Evolutionary conservation across 2,113 vertebrate species (phyloP).

Genomic region (Ptilorrhoa leucosticta): DNA sequence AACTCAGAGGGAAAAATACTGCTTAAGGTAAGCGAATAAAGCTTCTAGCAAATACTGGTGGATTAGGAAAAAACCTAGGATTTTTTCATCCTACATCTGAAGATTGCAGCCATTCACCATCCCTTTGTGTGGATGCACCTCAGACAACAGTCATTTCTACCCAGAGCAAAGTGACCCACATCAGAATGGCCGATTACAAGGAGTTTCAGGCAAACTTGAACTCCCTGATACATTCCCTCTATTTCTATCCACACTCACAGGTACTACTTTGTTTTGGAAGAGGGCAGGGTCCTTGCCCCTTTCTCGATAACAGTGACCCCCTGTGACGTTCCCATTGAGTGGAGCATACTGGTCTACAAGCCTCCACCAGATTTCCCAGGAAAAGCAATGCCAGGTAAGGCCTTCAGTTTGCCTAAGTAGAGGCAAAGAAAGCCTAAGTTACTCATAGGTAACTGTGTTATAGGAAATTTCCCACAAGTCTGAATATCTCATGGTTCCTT

Average conservation of each 20-base stretch:
- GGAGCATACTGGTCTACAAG: conserved; percentile 70
- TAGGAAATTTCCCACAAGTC: not conserved
- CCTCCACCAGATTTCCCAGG: not conserved
- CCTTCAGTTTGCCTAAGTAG: not conserved
- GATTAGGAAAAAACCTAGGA: not conserved
- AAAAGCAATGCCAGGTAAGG: conserved; percentile 37
- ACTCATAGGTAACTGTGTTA: not conserved
- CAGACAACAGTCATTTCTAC: not conserved
- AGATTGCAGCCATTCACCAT: not conserved
- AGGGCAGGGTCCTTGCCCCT: conserved; percentile 55
- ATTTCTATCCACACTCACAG: conserved; percentile 46
- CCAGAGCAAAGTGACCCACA: not conserved
- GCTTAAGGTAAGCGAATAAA: not conserved
- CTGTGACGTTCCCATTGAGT: conserved; percentile 81
- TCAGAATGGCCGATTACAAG: not conserved
- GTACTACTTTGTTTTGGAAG: conserved; percentile 81
- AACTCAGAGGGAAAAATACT: not conserved
- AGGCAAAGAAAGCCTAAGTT: not conserved
- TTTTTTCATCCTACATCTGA: not conserved
- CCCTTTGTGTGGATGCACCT: too few relatives aligned
- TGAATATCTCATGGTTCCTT: too few relatives aligned
- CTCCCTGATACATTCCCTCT: not conserved
- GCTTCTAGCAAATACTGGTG: not conserved
- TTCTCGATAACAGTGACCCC: conserved; percentile 83
- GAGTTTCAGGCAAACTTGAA: not conserved